phyloP scores from a whole-genome alignment of 1,140 invertebrate species.

The Drosophila pachea region DNA sequence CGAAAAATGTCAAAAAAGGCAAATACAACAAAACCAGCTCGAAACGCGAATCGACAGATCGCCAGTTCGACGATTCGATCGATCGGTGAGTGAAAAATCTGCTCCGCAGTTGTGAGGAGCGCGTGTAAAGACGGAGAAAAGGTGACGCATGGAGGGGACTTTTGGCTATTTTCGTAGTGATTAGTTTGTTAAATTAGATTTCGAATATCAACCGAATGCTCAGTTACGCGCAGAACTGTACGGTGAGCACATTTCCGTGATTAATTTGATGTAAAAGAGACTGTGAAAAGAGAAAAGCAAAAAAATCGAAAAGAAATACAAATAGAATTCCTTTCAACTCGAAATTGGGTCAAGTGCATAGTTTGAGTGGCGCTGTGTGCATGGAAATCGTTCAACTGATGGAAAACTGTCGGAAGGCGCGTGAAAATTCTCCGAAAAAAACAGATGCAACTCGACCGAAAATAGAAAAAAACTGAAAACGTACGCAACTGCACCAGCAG shows the following conservation, averaged over 20 bases:
- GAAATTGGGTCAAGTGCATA: slow-evolving; percentile 60
- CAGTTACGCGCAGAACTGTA: background rate
- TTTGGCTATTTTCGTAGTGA: slow-evolving; percentile 53
- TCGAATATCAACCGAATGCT: slow-evolving; percentile 22
- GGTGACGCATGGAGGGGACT: slow-evolving; percentile 49
- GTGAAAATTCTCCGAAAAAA: slow-evolving; percentile 46
- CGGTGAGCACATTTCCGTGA: too few relatives aligned
- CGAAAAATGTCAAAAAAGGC: slow-evolving; percentile 29
- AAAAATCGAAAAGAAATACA: background rate
- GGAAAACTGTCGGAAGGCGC: slow-evolving; percentile 27
- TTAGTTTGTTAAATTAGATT: slow-evolving; percentile 36
- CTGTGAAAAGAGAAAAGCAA: background rate
- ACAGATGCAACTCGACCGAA: slow-evolving; percentile 49
- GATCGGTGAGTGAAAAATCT: slow-evolving; percentile 58
- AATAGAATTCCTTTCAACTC: background rate
- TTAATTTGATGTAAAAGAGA: background rate
- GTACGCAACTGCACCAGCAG: slow-evolving; percentile 21
- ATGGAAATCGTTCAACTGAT: slow-evolving; percentile 28
- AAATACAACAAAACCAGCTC: slow-evolving; percentile 12
- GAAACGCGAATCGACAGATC: slow-evolving; percentile 7
- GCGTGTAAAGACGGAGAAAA: slow-evolving; percentile 26
- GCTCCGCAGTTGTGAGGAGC: slow-evolving; percentile 47
- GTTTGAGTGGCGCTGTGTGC: slow-evolving; percentile 36
- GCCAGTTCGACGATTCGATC: slow-evolving; percentile 12
- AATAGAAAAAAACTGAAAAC: background rate